Conservation (phyloP, 2,113 vertebrate genomes). For the Pterophyllum scalare region DNA sequence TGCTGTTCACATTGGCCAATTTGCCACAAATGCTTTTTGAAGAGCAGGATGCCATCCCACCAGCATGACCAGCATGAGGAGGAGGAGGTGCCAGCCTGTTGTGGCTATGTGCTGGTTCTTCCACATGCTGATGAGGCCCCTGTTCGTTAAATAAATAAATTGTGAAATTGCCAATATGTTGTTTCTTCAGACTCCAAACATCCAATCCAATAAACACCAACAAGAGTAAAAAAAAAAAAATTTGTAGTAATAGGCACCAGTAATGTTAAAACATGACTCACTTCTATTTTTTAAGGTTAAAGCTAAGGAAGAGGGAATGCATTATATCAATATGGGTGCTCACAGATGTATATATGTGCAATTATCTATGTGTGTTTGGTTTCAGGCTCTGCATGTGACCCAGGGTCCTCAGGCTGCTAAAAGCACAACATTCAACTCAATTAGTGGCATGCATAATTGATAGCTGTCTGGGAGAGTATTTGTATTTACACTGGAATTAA, state of each 20-base stretch:
- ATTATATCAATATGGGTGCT: background rate
- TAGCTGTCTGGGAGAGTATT: constrained; percentile 83
- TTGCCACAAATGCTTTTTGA: too few species aligned
- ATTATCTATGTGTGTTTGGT: constrained; percentile 49
- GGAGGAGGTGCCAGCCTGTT: too few species aligned
- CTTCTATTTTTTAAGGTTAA: background rate
- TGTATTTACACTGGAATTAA: constrained; percentile 87
- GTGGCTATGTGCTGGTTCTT: too few species aligned
- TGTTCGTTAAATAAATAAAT: too few species aligned
- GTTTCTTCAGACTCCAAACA: too few species aligned
- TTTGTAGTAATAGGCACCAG: background rate
- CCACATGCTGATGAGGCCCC: too few species aligned
- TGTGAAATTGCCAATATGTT: too few species aligned
- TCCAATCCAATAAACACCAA: too few species aligned
- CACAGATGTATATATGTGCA: background rate
- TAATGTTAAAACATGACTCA: background rate
- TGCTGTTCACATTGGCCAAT: too few species aligned
- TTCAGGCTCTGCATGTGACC: constrained; percentile 65
- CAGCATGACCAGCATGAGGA: too few species aligned
- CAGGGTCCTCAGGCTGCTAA: constrained; percentile 67
- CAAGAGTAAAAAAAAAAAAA: too few species aligned
- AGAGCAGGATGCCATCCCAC: too few species aligned
- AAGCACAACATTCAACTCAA: constrained; percentile 83
- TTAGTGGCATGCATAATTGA: constrained; percentile 84
- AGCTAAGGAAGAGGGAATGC: background rate